Evolutionary conservation across 2,113 vertebrate species (phyloP), one percentile per base, ranked within the genome.

Genomic region (Ursus arctos): DNA sequence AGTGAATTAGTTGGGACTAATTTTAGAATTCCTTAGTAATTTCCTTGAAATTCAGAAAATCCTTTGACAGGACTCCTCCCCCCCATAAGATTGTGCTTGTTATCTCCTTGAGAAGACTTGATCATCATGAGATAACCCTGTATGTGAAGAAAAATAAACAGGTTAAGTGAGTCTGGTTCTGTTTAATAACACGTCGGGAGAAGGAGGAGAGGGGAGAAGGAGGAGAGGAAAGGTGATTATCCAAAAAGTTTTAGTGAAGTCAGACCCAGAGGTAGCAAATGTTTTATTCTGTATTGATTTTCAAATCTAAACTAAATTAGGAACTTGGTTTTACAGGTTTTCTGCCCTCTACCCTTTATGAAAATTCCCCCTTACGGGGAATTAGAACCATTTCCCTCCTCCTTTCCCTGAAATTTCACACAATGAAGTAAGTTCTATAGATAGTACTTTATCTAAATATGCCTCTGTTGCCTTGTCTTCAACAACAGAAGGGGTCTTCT

Each of bases 1-100:
- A 67, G 26, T 88, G 28, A 76, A 61, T 4, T 40, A 71, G 49
- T 67, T 67, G 49, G 59, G 72, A 96, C 49, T 90, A 40, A 6
- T 89, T 97, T 47, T 40, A 65, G 79, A 93, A 86, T 71, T 92
- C 8, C 31, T 77, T 94, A 36, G 40, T 90, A 53, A 96, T 91
- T 79, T 92, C 11, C 40, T 95, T 77, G 63, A 92, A 49, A 14
- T 96, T 96, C 47, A 89, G 71, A 92, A 95, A 83, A 26, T 77
- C 53, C 43, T 88, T 94, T 94, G 24, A 67, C 13, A 31, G 5
- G 15, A 72, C 77, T 21, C 12, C 6, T 40, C 18, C 1, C 14
- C n/a, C 36, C 63, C 18, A 84, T 79, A 43, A 63, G 31, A 7
- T 33, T 76, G n/a, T 47, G 4, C 71, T 61, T 95, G 53, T 22